Base-by-base conservation (phyloP, 2,888 invertebrate genomes). In the Ormyrus rosae region DNA sequence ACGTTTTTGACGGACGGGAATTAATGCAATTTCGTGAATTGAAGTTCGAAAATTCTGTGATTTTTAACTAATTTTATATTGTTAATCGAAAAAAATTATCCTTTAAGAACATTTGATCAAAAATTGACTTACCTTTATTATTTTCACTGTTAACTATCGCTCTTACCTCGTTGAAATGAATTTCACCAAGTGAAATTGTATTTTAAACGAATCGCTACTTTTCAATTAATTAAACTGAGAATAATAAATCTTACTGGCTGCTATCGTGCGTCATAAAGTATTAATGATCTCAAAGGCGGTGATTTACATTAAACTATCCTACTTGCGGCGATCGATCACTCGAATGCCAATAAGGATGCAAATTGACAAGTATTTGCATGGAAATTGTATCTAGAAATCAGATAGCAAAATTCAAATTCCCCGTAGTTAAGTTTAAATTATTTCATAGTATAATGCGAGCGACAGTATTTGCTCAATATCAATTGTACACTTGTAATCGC, bases 211-310 rank as follows among this genome's bases (percentile, higher is more conserved):
- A 64, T 64, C 48, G 46, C 46, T 45, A 45, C 45, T 64, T 64
- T 48, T 64, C n/a, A 53, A 53, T 7, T 53, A 3, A 19, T 2
- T 19, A 34, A 34, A 53, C 34, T 51, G 34, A 10, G 19, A 67
- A 60, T 61, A 34, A 61, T 61, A 45, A 71, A 71, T 68, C n/a
- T 65, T 65, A 19, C 58, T 58, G 56, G 50, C 65, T 48, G 73
- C 73, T 13, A 65, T 74, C 13, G 60, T 5, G 67, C 67, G n/a
- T 75, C 64, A 48, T 67, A 53, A 60, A 75, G 50, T n/a, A 10
- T 68, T 75, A 53, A 60, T 75, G 75, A 75, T 75, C 75, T 75
- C 75, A 68, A 68, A 68, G 58, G 51, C 58, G 60, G 68, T 75
- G 51, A 75, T 75, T 75, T 68, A 51, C 46, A 50, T 67, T 68